Percentiles rank a stretch among this genome's conserved stretches.
Conservation (phyloP, 2,797 vertebrate genomes). For the Rhadinocentrus ornatus region DNA sequence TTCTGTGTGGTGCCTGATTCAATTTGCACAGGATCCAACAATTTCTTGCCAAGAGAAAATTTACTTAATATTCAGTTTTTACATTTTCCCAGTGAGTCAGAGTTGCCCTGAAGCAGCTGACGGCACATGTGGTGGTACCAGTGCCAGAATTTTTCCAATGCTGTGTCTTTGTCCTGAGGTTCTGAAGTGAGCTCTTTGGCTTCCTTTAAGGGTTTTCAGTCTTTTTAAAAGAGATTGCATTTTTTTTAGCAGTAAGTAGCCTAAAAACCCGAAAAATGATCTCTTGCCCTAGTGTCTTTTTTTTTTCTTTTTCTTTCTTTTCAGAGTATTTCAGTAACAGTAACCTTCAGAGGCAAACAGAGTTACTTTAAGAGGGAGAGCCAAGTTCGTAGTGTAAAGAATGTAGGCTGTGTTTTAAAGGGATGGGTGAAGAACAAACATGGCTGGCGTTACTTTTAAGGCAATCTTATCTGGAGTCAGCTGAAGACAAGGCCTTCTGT, state of each 20-base stretch:
- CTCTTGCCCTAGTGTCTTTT: neutral
- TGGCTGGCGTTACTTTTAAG: slow-evolving; percentile 28
- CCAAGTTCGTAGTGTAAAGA: slow-evolving; percentile 3
- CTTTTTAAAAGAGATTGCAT: neutral
- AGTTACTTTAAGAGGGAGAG: slow-evolving; percentile 1
- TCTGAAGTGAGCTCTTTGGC: slow-evolving; percentile 6
- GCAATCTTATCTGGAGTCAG: slow-evolving; percentile 25
- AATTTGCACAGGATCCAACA: slow-evolving; percentile 38
- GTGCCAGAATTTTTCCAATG: slow-evolving; percentile 39
- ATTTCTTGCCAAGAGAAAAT: slow-evolving; percentile 53
- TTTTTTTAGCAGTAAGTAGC: neutral
- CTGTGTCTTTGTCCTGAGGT: slow-evolving; percentile 12
- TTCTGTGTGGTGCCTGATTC: slow-evolving; percentile 51
- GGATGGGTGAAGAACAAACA: slow-evolving; percentile 58
- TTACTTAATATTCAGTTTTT: slow-evolving; percentile 40
- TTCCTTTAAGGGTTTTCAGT: neutral
- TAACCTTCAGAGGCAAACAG: slow-evolving; percentile 4
- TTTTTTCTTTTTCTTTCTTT: slow-evolving; percentile 3
- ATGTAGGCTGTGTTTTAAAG: slow-evolving; percentile 31
- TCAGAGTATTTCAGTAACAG: neutral
- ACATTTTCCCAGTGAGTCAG: slow-evolving; percentile 49
- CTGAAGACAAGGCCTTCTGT: slow-evolving; percentile 35
- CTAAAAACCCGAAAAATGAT: neutral
- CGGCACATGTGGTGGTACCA: slow-evolving; percentile 31
- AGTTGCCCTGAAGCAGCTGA: slow-evolving; percentile 58